Base-by-base conservation (phyloP, 2,888 invertebrate species). In the Noctua pronuba region DNA sequence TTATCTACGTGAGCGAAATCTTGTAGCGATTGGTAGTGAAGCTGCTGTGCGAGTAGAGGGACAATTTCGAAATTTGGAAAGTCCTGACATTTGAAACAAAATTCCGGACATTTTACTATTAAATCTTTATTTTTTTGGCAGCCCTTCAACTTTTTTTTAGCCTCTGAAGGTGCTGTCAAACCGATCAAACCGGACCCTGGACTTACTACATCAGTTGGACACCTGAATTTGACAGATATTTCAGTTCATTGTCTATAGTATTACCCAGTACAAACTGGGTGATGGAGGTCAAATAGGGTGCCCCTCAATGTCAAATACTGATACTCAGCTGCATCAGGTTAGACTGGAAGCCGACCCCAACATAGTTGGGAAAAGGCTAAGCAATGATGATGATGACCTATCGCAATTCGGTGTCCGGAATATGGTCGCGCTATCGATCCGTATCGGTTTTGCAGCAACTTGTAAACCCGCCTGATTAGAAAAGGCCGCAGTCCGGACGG, bases 1-100 rank as follows among this genome's bases (percentile, higher is more conserved):
- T 18, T 64, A 67, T 13, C 21, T 74, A 86, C 86, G 83, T 86
- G 86, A 86, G 35, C 28, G 38, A 83, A 86, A 86, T 83, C 65
- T 68, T 18, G 31, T 52, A 82, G 77, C 11, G 55, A 77, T 77
- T 73, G 60, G 49, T 75, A 55, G 8, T n/a, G 41, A 38, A 28
- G 21, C 28, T 58, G 7, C 21, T 49, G 1, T 65, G 41, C 64
- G n/a, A 16, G 65, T n/a, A n/a, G 38, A n/a, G 62, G 5, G 24
- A 41, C 16, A 16, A 41, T n/a, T 38, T n/a, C 16, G n/a, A 35
- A 62, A 24, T 58, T 28, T 58, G 28, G 13, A 28, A 58, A 58
- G 28, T 28, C 7, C 28, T 28, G 16, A 58, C 58, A 28, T 28
- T 18, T 31, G 18, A 13, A 44, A 44, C 44, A 44, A 44, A 44